These are phyloP conservation scores for Poeciliopsis paucimaculata DNA, from an alignment of 2,797 vertebrate species.

Conservation along the genomic window DNA sequence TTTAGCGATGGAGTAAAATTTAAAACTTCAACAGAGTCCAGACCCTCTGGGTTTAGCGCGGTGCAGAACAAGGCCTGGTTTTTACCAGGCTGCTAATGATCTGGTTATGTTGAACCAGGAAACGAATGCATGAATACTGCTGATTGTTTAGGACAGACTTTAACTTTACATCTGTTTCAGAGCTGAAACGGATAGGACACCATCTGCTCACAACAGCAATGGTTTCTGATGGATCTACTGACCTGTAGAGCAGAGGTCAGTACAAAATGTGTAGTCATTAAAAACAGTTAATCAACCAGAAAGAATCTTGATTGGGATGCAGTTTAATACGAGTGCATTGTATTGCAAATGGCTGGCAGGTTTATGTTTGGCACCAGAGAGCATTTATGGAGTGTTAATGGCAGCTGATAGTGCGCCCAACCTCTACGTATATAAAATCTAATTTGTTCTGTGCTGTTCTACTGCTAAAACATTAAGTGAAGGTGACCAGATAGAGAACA, in stretches of 20 bases:
- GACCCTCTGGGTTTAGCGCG: too few species aligned
- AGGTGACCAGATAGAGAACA: background rate
- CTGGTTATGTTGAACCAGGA: too few species aligned
- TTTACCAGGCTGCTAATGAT: too few species aligned
- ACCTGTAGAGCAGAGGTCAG: background rate
- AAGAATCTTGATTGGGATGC: background rate
- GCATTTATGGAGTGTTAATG: background rate
- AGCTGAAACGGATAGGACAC: background rate
- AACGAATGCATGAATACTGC: too few species aligned
- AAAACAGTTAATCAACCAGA: background rate
- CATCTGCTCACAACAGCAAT: background rate
- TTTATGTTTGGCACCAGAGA: background rate
- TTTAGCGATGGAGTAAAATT: too few species aligned
- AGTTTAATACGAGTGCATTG: background rate
- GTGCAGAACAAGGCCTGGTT: too few species aligned
- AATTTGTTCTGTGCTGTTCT: too few species aligned
- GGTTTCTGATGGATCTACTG: background rate
- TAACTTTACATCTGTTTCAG: background rate
- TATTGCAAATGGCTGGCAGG: background rate
- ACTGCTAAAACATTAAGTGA: background rate
- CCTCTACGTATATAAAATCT: background rate
- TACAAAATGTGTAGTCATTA: background rate
- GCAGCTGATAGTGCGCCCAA: background rate
- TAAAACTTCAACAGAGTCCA: too few species aligned
- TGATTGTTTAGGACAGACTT: background rate